These are phyloP conservation scores for Arenaria interpres DNA, from an alignment of 2,113 vertebrate species.

Conservation along the genomic window DNA sequence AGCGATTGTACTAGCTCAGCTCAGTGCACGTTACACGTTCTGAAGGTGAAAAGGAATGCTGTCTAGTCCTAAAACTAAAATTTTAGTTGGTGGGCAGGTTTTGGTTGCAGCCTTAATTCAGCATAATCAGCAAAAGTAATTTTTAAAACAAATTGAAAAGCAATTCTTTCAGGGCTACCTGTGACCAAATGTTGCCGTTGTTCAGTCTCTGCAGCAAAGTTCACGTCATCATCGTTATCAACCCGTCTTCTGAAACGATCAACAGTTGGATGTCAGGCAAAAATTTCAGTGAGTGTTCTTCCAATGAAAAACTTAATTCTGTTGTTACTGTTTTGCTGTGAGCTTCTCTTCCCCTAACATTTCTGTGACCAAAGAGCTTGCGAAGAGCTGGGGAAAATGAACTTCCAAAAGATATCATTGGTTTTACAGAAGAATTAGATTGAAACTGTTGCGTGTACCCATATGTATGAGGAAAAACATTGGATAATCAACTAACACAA, in stretches of 20 bases:
- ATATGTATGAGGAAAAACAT: background rate
- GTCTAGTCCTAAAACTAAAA: background rate
- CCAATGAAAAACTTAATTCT: background rate
- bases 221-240: accelerated
- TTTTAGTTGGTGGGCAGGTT: background rate
- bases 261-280: background rate
- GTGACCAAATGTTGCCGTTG: too few relatives aligned
- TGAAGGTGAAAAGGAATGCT: background rate
- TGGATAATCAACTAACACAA: background rate
- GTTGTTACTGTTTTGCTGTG: background rate
- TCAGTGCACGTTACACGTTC: background rate
- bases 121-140: background rate
- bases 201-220: background rate
- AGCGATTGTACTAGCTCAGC: background rate
- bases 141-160: background rate
- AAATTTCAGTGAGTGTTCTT: background rate
- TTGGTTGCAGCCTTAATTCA: background rate
- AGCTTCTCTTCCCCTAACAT: background rate
- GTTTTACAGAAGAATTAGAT: background rate
- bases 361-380: background rate
- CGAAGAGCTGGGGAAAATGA: background rate
- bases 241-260: background rate
- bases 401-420: background rate
- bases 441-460: background rate
- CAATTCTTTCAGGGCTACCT: background rate